A percentile compares a stretch with the other conserved stretches of the same genome.
Evolutionary conservation across 2,797 vertebrate species (phyloP).

Genomic region (Galaxias olidus): DNA sequence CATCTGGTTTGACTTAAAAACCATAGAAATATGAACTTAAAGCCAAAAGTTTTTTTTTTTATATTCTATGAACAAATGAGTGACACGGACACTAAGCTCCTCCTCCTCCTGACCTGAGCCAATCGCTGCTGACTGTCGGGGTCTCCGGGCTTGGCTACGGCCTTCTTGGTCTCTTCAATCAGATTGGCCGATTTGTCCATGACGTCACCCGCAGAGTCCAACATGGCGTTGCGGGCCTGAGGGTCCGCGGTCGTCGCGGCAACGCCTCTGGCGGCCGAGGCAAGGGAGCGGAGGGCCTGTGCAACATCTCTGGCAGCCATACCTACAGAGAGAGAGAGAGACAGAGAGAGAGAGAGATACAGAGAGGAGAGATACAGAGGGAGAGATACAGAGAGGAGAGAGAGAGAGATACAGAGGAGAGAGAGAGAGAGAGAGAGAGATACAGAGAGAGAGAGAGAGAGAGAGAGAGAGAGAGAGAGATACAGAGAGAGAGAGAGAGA

Average conservation of each 20-base stretch:
- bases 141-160: slow-evolving; percentile 88
- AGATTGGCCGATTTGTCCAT: slow-evolving; percentile 96
- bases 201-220: slow-evolving; percentile 89
- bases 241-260: slow-evolving; percentile 84
- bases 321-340: slow-evolving; percentile 70
- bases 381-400: neutral
- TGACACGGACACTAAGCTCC: neutral
- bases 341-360: neutral
- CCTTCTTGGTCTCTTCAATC: slow-evolving; percentile 92
- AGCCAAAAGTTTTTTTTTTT: too few species aligned
- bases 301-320: slow-evolving; percentile 94
- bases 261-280: slow-evolving; percentile 87
- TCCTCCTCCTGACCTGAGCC: slow-evolving; percentile 81
- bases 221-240: slow-evolving; percentile 79
- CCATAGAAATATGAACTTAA: too few species aligned
- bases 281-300: slow-evolving; percentile 87
- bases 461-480: neutral
- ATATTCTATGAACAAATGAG: neutral
- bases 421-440: neutral
- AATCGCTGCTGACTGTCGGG: slow-evolving; percentile 92
- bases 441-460: neutral
- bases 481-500: neutral
- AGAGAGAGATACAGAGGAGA: neutral
- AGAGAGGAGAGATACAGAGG: neutral
- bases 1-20: too few species aligned